A percentile compares a stretch with the other conserved stretches of the same genome.
Evolutionary conservation across 2,113 vertebrate genomes (phyloP).

Genomic region (Vulpes lagopus): DNA sequence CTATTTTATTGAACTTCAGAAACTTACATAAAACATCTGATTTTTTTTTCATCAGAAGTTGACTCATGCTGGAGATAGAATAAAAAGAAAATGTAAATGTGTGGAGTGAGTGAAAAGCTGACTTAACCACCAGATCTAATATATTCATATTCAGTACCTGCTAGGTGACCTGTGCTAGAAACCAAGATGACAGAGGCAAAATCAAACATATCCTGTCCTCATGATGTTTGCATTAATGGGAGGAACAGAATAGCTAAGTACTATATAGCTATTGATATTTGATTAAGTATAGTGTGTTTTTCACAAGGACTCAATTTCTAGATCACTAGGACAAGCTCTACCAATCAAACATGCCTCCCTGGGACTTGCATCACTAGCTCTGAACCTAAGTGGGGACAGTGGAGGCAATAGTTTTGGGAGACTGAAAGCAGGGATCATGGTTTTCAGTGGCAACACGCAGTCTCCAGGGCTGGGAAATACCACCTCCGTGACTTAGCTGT

Average conservation of each 20-base stretch:
- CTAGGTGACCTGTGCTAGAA: neutral
- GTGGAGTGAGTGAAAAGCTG: neutral
- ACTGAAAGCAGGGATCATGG: neutral
- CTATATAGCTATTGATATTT: neutral
- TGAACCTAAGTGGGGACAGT: neutral
- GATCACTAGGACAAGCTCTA: neutral
- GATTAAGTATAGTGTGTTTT: neutral
- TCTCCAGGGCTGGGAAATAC: neutral
- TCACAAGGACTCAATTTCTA: neutral
- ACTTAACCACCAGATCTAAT: neutral
- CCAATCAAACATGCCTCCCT: neutral
- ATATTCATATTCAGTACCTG: neutral
- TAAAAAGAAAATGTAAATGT: neutral
- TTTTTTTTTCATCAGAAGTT: neutral
- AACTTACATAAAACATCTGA: neutral
- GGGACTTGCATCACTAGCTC: neutral
- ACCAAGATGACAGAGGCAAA: neutral
- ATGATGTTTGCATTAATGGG: neutral
- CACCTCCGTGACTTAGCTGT: neutral
- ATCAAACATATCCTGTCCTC: neutral
- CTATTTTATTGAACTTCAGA: neutral
- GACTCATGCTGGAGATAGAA: neutral
- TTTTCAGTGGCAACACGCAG: neutral
- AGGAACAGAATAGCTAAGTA: neutral
- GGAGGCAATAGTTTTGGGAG: neutral